Base-by-base conservation (phyloP, 2,113 vertebrate genomes). In the Rattus rattus region DNA sequence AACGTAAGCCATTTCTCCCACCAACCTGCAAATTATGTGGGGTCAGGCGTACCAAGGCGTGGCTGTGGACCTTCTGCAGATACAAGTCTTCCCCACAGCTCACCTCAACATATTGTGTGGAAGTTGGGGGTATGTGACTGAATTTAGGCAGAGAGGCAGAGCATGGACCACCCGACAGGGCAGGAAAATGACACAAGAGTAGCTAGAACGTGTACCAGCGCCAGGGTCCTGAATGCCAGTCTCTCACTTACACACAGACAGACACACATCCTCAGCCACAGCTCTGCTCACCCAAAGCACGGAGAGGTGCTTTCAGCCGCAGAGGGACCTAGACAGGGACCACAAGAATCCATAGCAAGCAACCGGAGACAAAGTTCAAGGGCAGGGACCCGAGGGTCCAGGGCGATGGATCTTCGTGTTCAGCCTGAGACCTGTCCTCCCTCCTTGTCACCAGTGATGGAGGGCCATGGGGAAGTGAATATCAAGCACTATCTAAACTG, bases 401-500 rank as follows among this genome's bases (percentile, higher is more conserved):
- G 72, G 63, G 33, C 0, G 0, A 39, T 7, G 17, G 0, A 28
- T 24, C n/a, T 24, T 39, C 61, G 0, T 30, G 65, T 26, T 20
- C 65, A 0, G 28, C 39, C 91, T 2, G 0, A 80, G 52, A 76
- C 93, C 93, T 61, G 90, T 54, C 88, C 63, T 36, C 93, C 67
- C n/a, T 94, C 80, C 83, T 95, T 96, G 98, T 96, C 91, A 0
- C 72, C 96, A 99, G 99, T 99, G 94, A 99, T 99, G 98, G 99
- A 99, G 95, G 99, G 99, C 16, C 99, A 99, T 0, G 99, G 99
- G 73, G 99, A 99, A 97, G 99, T 99, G 97, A 98, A 99, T 96
- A 99, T 99, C 98, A 99, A 98, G 90, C 98, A 99, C 17, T 99
- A 99, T 92, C 99, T 99, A 94, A 99, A 99, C 99, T 99, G 99